Percentiles rank a stretch among this genome's conserved stretches.
These are phyloP conservation scores for Eidolon helvum DNA, from an alignment of 2,113 vertebrate genomes.

Conservation along the genomic window DNA sequence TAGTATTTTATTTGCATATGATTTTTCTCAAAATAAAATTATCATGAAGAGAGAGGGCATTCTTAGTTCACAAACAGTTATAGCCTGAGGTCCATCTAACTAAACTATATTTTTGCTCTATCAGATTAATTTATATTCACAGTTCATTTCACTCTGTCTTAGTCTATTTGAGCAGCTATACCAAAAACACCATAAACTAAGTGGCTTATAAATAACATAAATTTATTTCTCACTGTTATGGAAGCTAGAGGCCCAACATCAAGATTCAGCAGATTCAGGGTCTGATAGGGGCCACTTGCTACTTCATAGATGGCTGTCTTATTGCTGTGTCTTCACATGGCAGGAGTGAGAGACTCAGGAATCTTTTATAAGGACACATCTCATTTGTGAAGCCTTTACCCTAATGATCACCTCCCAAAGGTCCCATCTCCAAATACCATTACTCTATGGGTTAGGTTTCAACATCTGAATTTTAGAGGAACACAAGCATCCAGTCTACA, in stretches of 20 bases:
- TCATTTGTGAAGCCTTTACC: neutral
- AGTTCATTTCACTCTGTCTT: neutral
- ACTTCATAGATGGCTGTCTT: neutral
- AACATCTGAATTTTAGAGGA: neutral
- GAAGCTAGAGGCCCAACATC: neutral
- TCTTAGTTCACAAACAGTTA: neutral
- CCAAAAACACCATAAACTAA: neutral
- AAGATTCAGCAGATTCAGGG: neutral
- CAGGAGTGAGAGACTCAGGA: neutral
- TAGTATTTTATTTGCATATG: neutral
- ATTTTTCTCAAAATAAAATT: neutral
- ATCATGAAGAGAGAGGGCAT: neutral
- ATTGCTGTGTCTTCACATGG: neutral
- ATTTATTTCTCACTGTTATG: neutral
- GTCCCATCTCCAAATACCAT: neutral
- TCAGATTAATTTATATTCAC: neutral
- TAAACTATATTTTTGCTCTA: too few species aligned
- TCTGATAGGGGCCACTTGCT: neutral
- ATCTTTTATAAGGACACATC: neutral
- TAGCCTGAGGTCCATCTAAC: neutral
- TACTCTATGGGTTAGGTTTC: neutral
- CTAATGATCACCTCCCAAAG: neutral
- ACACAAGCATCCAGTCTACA: neutral
- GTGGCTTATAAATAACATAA: neutral
- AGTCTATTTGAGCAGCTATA: neutral